Base-by-base conservation (phyloP, 2,888 invertebrate genomes). In the Aethes cnicana region DNA sequence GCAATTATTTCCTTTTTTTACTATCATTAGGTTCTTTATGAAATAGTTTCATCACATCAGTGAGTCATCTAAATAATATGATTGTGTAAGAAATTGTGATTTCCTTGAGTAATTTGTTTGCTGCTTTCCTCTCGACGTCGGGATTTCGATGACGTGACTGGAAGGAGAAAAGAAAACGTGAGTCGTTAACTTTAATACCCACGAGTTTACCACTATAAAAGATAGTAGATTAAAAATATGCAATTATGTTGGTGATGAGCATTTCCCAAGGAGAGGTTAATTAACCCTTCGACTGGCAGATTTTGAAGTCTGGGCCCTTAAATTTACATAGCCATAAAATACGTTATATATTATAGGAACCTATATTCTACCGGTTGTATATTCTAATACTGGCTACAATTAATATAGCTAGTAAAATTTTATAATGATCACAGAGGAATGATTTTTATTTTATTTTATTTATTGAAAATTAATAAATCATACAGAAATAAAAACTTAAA, bases 101-200 rank as follows among this genome's bases (percentile, higher is more conserved):
- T 52, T 52, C 43, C 42, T 47, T 36, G 5, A n/a, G 46, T 43
- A 39, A 52, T 47, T 47, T 55, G 37, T 47, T 47, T 25, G 23
- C 35, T 28, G 30, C 50, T 50, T 50, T 50, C 50, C 42, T 37
- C 18, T 32, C 52, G 54, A 54, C 41, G 54, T 36, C 46, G 50
- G 44, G 50, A 50, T 39, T 52, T 37, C 28, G 44, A 52, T 39
- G 50, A 44, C 17, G 33, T 44, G 44, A 44, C 44, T 37, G 50
- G 25, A 39, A 44, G 25, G 37, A 49, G 33, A 52, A 32, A 52
- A 44, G 25, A 18, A 44, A 39, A 25, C 44, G 11, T 44, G 18
- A 48, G 44, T 33, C 21, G 11, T 43, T 50, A 14, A 21, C 11
- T 30, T 28, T 43, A 17, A 32, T 43, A 20, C 26, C 17, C 16